Evolutionary conservation across 2,113 vertebrate species (phyloP).

Genomic region (Choloepus hoffmanni): DNA sequence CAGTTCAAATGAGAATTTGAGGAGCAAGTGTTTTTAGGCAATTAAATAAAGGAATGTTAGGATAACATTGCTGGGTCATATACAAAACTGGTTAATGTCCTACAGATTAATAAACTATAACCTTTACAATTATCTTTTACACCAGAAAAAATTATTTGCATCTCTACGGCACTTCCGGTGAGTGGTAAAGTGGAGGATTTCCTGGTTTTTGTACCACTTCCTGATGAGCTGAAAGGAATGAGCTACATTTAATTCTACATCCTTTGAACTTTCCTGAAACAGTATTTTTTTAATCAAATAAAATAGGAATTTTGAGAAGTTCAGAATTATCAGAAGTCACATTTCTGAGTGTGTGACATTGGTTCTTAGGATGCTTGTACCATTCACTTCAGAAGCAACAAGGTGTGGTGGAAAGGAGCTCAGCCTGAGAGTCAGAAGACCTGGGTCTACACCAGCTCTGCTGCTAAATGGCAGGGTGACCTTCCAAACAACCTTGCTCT

Average conservation of each 20-base stretch:
- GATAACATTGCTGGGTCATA: not conserved
- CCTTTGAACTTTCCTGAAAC: not conserved
- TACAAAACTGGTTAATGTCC: not conserved
- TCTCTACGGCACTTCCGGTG: not conserved
- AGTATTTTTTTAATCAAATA: not conserved
- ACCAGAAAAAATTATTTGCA: not conserved
- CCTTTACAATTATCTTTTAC: not conserved
- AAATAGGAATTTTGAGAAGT: slow-evolving; percentile 2
- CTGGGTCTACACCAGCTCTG: not conserved
- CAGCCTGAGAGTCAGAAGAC: not conserved
- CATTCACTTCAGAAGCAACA: not conserved
- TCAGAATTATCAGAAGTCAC: not conserved
- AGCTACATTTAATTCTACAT: not conserved
- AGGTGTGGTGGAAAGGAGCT: not conserved
- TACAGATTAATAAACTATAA: not conserved
- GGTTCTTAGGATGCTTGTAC: not conserved
- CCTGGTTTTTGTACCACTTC: not conserved
- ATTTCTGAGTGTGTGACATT: not conserved
- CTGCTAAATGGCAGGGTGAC: not conserved
- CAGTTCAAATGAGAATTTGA: slow-evolving; percentile 1
- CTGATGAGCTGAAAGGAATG: not conserved
- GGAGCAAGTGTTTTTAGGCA: not conserved
- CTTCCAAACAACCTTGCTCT: not conserved
- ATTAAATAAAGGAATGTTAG: not conserved
- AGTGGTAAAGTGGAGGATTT: not conserved